Percentiles rank a stretch among this genome's conserved stretches.
These are phyloP conservation scores for Amphiprion clarkii DNA, from an alignment of 2,797 vertebrate species.

Conservation along the genomic window DNA sequence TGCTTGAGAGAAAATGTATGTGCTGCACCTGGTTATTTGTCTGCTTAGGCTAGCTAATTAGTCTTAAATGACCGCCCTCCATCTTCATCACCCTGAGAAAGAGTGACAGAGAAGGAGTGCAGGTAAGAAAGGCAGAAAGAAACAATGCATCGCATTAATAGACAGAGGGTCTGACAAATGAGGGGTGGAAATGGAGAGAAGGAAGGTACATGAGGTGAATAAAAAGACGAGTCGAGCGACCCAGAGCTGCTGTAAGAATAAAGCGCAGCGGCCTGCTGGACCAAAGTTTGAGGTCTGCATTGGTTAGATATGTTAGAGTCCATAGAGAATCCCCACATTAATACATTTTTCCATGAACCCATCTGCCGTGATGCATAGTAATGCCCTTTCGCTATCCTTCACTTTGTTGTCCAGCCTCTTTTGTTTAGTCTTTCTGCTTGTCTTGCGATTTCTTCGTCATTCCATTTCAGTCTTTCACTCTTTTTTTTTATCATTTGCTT, in stretches of 20 bases:
- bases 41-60: conserved; percentile 69
- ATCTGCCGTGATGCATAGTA: conserved; percentile 11
- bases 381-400: conserved; percentile 28
- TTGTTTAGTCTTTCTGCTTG: conserved; percentile 14
- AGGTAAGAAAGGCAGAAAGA: conserved; percentile 41
- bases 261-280: conserved; percentile 4
- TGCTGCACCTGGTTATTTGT: conserved; percentile 62
- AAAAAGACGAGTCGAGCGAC: conserved; percentile 21
- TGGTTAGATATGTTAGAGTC: conserved; percentile 47
- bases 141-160: conserved; percentile 61
- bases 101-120: conserved; percentile 40
- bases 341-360: conserved; percentile 22
- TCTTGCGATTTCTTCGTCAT: conserved; percentile 6
- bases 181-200: conserved; percentile 54
- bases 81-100: conserved; percentile 70
- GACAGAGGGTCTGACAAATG: conserved; percentile 58
- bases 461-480: neutral
- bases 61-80: conserved; percentile 74
- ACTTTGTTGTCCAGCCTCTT: conserved; percentile 37
- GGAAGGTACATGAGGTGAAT: conserved; percentile 50
- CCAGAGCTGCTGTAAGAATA: conserved; percentile 24
- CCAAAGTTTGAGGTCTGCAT: conserved; percentile 40
- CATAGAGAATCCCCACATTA: conserved; percentile 28
- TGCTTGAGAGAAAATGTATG: conserved; percentile 12
- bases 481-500: neutral